These are phyloP conservation scores for Halichondria panicea DNA, from an alignment of 37 sponge, comb jelly and placozoan species.

Conservation along the genomic window DNA sequence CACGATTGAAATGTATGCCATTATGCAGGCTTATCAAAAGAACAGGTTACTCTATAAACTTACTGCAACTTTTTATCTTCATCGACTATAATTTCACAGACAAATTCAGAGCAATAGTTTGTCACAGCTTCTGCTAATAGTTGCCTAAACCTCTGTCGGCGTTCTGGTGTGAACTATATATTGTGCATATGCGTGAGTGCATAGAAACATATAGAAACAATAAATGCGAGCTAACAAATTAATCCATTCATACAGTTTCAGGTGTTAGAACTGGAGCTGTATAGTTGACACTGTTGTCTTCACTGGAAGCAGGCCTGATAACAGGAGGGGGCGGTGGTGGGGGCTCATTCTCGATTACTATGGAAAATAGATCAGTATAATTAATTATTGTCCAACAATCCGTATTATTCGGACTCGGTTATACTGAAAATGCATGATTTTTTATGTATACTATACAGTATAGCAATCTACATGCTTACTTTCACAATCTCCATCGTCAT, in stretches of 20 bases:
- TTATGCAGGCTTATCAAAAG: background rate
- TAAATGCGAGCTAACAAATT: background rate
- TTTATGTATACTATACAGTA: no score
- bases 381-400: no score
- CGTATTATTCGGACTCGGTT: no score
- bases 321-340: constrained; percentile 1
- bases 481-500: no score
- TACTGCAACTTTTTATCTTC: background rate
- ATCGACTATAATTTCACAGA: background rate
- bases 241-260: constrained; percentile 7
- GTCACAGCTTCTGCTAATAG: background rate
- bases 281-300: background rate
- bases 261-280: constrained; percentile 1
- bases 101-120: background rate
- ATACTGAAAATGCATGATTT: no score
- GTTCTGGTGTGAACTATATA: background rate
- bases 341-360: constrained; percentile 10
- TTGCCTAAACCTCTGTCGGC: constrained; percentile 1
- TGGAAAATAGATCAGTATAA: no score
- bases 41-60: background rate
- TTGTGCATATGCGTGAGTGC: no score
- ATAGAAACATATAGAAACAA: background rate
- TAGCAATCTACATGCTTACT: no score
- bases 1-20: background rate
- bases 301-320: background rate